phyloP scores from a whole-genome alignment of 2,888 invertebrate genomes.

The Stramonita haemastoma region DNA sequence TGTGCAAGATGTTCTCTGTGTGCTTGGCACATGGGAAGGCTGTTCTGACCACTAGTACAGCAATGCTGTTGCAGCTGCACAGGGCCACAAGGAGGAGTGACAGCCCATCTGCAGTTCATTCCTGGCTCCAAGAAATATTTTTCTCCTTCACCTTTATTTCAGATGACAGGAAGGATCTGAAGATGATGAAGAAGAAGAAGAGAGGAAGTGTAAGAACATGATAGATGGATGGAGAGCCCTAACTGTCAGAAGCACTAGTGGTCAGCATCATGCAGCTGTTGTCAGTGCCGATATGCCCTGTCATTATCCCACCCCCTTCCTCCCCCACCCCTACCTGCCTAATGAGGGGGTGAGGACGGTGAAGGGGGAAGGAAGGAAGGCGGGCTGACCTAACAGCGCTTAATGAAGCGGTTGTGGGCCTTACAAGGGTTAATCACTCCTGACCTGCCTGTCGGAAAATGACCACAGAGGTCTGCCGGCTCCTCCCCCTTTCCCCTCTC shows the following conservation, averaged over 20 bases:
- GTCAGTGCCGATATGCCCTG: background rate
- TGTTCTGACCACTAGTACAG: no score
- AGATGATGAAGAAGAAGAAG: no score
- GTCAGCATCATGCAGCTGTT: background rate
- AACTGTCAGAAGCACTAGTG: background rate
- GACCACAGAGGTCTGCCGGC: slow-evolving; percentile 19
- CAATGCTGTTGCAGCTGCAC: no score
- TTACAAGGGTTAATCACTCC: slow-evolving; percentile 23
- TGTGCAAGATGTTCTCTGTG: no score
- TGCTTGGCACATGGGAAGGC: no score
- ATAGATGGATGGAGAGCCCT: no score
- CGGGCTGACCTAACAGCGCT: slow-evolving; percentile 17
- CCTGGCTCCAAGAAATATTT: no score
- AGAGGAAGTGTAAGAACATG: no score
- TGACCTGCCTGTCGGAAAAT: slow-evolving; percentile 29
- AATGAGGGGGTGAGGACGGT: background rate
- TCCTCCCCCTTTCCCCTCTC: background rate
- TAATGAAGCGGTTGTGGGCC: slow-evolving; percentile 10
- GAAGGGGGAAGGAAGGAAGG: background rate
- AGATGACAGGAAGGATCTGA: no score
- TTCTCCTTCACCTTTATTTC: no score
- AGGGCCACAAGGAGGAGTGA: no score
- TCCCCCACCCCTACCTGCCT: background rate
- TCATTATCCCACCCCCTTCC: background rate
- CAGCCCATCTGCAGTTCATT: no score